phyloP scores from a whole-genome alignment of 2,888 invertebrate species.

The Agriopis aurantiaria region DNA sequence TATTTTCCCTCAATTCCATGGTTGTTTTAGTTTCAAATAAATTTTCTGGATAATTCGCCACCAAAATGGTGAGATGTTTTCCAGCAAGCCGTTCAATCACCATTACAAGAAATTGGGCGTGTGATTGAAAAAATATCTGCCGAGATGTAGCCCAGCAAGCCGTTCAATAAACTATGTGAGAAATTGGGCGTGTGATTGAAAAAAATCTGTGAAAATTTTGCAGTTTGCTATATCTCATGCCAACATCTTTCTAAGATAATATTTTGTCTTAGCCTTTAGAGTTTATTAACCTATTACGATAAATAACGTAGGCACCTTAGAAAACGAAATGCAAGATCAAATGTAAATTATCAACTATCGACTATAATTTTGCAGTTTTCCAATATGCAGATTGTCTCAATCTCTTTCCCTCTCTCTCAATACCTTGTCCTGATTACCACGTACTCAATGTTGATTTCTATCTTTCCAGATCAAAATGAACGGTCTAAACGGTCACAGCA shows the following conservation, averaged over 20 bases:
- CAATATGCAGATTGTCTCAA: no score
- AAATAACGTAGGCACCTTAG: no score
- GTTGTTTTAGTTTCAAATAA: conserved; percentile 18
- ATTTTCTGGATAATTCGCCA: conserved; percentile 14
- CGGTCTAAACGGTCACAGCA: conserved; percentile 87
- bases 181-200: conserved; percentile 1
- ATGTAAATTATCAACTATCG: no score
- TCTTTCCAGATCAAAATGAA: conserved; percentile 56
- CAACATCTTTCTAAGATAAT: not conserved
- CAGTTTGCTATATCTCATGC: not conserved
- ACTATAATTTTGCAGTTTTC: no score
- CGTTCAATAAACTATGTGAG: conserved; percentile 13
- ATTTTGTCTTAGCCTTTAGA: not conserved
- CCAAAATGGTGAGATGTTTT: conserved; percentile 9
- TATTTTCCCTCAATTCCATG: conserved; percentile 22
- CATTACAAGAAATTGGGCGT: conserved; percentile 10
- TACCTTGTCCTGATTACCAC: not conserved
- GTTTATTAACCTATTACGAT: no score
- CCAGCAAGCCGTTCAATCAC: not conserved
- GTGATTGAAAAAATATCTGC: conserved; percentile 5
- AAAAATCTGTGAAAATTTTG: not conserved
- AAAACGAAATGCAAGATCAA: no score
- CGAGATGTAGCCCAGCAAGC: not conserved
- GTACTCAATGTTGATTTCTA: not conserved
- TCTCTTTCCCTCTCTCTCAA: no score